A percentile compares a stretch with the other conserved stretches of the same genome.
Evolutionary conservation across 2,113 vertebrate species (phyloP).

Genomic region (Morone saxatilis): DNA sequence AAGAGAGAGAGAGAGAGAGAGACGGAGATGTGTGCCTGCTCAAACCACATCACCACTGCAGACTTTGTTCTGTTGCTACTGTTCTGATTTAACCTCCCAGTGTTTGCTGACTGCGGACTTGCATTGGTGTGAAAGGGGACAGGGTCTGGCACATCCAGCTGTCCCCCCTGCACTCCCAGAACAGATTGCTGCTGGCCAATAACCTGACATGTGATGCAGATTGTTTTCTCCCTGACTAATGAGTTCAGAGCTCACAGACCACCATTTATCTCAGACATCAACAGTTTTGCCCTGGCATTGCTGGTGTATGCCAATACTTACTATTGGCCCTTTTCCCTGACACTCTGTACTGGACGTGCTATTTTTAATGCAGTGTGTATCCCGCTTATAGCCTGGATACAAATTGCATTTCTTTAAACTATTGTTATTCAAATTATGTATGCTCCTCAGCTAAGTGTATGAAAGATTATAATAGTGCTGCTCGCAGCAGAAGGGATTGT

Average conservation of each 20-base stretch:
- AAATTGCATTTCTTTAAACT: constrained; percentile 74
- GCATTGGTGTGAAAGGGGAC: constrained; percentile 37
- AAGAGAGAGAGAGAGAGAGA: too few relatives aligned
- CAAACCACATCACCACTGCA: constrained; percentile 18
- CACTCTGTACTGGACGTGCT: constrained; percentile 4
- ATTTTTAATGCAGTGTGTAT: constrained; percentile 46
- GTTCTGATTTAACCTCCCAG: constrained; percentile 41
- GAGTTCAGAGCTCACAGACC: constrained; percentile 64
- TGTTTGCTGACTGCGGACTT: constrained; percentile 50
- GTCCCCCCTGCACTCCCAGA: constrained; percentile 16
- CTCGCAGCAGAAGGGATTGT: constrained; percentile 62
- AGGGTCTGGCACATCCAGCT: constrained; percentile 20
- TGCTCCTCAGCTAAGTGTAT: constrained; percentile 68
- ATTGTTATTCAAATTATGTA: constrained; percentile 76
- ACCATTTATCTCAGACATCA: constrained; percentile 67
- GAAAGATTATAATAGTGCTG: constrained; percentile 72
- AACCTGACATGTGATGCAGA: constrained; percentile 68
- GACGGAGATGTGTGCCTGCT: neutral
- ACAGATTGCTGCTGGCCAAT: constrained; percentile 58
- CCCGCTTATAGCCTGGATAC: constrained; percentile 43
- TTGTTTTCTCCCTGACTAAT: constrained; percentile 73
- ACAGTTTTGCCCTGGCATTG: constrained; percentile 45
- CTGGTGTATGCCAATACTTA: constrained; percentile 40
- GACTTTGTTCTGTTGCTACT: constrained; percentile 20
- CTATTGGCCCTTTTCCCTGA: constrained; percentile 12